phyloP scores from a whole-genome alignment of 1,140 invertebrate species.

The Drosophila asahinai region DNA sequence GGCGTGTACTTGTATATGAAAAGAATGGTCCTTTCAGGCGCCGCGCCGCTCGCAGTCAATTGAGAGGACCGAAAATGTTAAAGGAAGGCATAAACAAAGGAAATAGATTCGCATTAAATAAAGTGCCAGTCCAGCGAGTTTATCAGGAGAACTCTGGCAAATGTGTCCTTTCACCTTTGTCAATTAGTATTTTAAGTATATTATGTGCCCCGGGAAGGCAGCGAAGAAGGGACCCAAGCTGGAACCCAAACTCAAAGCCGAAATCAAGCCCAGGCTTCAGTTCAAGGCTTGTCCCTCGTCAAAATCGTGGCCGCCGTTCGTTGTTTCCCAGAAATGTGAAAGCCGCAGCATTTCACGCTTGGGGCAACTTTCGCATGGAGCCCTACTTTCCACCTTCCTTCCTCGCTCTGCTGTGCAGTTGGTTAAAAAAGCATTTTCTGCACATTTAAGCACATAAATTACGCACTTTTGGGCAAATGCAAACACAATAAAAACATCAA shows the following conservation, averaged over 20 bases:
- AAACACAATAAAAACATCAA: conserved; percentile 76
- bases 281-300: conserved; percentile 41
- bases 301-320: conserved; percentile 25
- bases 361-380: conserved; percentile 28
- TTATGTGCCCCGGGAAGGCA: conserved; percentile 8
- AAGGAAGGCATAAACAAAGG: conserved; percentile 43
- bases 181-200: conserved; percentile 53
- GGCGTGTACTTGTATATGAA: conserved; percentile 31
- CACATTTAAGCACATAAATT: conserved; percentile 81
- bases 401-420: conserved; percentile 58
- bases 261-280: conserved; percentile 1
- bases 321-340: conserved; percentile 30
- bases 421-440: conserved; percentile 76
- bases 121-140: conserved; percentile 36
- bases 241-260: background rate
- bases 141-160: conserved; percentile 21
- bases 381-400: conserved; percentile 1
- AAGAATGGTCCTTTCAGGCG: conserved; percentile 20
- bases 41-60: conserved; percentile 28
- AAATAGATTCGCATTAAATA: conserved; percentile 54
- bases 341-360: conserved; percentile 54
- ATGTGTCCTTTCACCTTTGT: conserved; percentile 46
- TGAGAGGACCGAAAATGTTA: conserved; percentile 42
- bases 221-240: background rate
- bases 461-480: conserved; percentile 56